These are phyloP conservation scores for Plestiodon gilberti DNA, from an alignment of 2,113 vertebrate genomes.

Conservation along the genomic window DNA sequence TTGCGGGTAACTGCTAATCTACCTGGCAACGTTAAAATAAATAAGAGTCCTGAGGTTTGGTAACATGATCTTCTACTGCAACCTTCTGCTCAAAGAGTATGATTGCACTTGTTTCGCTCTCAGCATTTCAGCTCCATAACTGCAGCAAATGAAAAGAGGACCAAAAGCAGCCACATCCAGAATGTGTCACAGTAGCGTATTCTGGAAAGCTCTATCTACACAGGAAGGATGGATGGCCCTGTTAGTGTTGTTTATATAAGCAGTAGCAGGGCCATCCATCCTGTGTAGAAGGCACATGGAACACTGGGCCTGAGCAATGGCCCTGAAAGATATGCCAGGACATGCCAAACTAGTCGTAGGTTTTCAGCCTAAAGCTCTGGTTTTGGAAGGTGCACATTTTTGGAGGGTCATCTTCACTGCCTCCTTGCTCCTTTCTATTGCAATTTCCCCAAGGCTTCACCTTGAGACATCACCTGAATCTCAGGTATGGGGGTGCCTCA, in stretches of 20 bases:
- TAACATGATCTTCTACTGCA: constrained; percentile 69
- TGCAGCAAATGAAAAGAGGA: neutral
- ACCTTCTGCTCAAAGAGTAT: constrained; percentile 69
- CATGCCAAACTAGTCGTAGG: no score
- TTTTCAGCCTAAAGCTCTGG: no score
- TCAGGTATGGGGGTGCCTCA: no score
- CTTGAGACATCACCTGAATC: no score
- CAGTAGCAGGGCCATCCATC: neutral
- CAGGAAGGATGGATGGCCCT: no score
- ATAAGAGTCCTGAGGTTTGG: constrained; percentile 28
- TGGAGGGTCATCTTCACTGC: no score
- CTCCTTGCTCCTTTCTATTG: no score
- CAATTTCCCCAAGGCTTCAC: no score
- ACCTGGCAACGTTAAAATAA: neutral
- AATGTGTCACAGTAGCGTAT: neutral
- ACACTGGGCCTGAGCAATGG: neutral
- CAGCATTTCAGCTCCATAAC: neutral
- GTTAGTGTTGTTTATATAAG: neutral
- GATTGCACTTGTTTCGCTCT: constrained; percentile 44
- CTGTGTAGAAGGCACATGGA: no score
- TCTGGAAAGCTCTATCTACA: no score
- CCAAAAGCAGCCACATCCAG: neutral
- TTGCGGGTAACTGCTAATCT: constrained; percentile 12
- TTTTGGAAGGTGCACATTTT: no score
- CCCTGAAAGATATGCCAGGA: neutral